Evolutionary conservation across 2,888 invertebrate genomes (phyloP).

Genomic region (Oligia latruncula): DNA sequence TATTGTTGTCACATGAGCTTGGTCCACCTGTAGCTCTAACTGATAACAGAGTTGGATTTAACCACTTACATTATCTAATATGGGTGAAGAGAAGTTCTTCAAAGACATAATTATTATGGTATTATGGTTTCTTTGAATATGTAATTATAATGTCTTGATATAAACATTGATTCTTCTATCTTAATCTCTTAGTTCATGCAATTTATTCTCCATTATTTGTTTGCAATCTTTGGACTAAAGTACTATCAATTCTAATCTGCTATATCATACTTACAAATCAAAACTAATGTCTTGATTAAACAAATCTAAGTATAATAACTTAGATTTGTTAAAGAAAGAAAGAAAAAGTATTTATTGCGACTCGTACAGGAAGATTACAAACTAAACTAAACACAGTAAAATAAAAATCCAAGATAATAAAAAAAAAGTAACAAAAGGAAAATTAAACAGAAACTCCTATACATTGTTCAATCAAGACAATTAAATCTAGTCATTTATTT

Average conservation of each 20-base stretch:
- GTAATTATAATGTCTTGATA: background rate
- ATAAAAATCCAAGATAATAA: no score
- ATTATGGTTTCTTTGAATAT: background rate
- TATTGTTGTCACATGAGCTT: background rate
- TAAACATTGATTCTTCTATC: background rate
- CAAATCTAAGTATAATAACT: background rate
- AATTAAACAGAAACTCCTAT: no score
- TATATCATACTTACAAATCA: conserved; percentile 7
- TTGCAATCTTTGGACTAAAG: conserved; percentile 7
- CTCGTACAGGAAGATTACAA: no score
- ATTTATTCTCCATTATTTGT: background rate
- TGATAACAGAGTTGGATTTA: background rate
- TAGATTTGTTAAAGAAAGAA: no score
- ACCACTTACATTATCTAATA: background rate
- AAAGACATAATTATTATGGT: background rate
- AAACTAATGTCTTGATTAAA: background rate
- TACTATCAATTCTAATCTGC: conserved; percentile 13
- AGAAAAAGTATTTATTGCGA: no score
- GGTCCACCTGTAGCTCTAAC: background rate
- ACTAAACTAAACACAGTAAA: no score
- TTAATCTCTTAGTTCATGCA: conserved; percentile 2
- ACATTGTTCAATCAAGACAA: background rate
- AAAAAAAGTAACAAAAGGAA: no score
- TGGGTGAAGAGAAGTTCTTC: background rate
- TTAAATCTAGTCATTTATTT: no score